These are phyloP conservation scores for Nasonia oneida DNA, from an alignment of 2,888 invertebrate genomes.

Conservation along the genomic window DNA sequence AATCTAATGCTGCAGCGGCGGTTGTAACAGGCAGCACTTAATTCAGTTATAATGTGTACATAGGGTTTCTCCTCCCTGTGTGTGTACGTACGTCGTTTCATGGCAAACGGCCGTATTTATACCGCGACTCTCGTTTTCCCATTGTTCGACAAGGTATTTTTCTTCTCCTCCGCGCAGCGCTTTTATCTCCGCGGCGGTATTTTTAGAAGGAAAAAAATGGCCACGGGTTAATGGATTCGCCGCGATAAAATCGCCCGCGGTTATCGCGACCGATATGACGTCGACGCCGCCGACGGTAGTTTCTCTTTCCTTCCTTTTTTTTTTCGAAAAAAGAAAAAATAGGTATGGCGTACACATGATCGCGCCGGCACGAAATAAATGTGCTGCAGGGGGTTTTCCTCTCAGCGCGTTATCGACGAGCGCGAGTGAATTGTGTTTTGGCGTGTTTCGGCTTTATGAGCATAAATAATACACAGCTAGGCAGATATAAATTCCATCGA, in stretches of 20 bases:
- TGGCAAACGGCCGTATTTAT: background rate
- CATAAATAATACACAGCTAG: background rate
- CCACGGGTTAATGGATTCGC: slow-evolving; percentile 44
- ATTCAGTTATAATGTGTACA: slow-evolving; percentile 12
- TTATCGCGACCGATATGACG: slow-evolving; percentile 47
- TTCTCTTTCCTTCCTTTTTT: slow-evolving; percentile 4
- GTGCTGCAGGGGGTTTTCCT: background rate
- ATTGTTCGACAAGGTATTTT: background rate
- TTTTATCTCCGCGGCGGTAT: slow-evolving; percentile 43
- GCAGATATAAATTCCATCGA: slow-evolving; percentile 17
- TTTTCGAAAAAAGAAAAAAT: background rate
- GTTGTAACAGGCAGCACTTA: background rate
- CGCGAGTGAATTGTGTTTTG: background rate
- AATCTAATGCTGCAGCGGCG: background rate
- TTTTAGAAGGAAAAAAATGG: slow-evolving; percentile 39
- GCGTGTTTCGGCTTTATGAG: slow-evolving; percentile 30
- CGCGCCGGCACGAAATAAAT: background rate
- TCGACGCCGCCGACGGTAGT: background rate
- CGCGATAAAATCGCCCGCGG: slow-evolving; percentile 23
- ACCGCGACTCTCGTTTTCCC: background rate
- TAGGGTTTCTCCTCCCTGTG: slow-evolving; percentile 3
- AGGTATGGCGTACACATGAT: background rate
- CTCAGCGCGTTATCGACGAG: background rate
- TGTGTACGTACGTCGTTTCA: background rate
- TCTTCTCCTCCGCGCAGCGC: background rate